Base-by-base conservation (phyloP, 2,888 invertebrate species). In the Ommatoiulus sabulosus region DNA sequence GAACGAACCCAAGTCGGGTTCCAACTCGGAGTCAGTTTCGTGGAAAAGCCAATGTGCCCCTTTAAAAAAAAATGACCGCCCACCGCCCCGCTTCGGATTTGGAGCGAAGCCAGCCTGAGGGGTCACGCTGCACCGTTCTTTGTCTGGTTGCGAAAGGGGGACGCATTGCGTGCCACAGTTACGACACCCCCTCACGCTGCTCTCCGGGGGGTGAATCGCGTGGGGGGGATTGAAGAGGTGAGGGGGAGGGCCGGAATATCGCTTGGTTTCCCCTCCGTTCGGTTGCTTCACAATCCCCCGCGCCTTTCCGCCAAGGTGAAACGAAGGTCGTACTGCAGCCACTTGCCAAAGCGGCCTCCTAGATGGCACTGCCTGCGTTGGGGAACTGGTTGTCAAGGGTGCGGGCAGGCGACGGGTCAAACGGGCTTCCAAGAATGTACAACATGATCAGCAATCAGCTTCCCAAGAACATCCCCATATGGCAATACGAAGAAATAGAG, bases 131-230 rank as follows among this genome's bases (percentile, higher is more conserved):
- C 63, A 7, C 63, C 63, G n/a, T 5, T 63, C 63, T 63, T 63
- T 63, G 63, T 63, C 63, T 63, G 63, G n/a, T 63, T 63, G 63
- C 12, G n/a, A 63, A 63, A 63, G 63, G 63, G 52, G 63, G 63
- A n/a, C 63, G 20, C 6, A 20, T 63, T 63, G 63, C 63, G 63
- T 63, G 63, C 63, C 63, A 48, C 6, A 17, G 63, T 63, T 63
- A 63, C 63, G 63, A 63, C 63, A 63, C 63, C 57, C 48, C 57
- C 57, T 57, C 12, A 4, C 4, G 57, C 4, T 57, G 15, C 57
- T 57, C 17, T 17, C 12, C 4, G 57, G 57, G 57, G 17, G 57
- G 17, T 35, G 35, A 1, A 35, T 0, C 35, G 35, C 35, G 35
- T 35, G 35, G 35, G 35, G 35, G 48, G 48, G 48, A 12, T 7